Percentiles rank a stretch among this genome's conserved stretches.
Evolutionary conservation across 1,140 invertebrate genomes (phyloP).

Genomic region (Papilio glaucus): DNA sequence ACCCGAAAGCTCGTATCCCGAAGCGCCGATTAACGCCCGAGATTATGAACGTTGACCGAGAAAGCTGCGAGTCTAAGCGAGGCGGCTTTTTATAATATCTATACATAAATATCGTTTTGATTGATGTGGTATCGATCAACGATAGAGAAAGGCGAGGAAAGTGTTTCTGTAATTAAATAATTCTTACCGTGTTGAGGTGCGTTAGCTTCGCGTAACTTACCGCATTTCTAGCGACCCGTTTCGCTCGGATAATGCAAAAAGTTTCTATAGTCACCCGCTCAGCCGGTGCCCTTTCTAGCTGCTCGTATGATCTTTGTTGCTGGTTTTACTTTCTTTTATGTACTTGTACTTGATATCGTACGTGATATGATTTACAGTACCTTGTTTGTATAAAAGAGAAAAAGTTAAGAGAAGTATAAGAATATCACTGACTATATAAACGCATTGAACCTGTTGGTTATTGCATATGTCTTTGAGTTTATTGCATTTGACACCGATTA

Average conservation of each 20-base stretch:
- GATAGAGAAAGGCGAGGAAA: slow-evolving; percentile 69
- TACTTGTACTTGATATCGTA: slow-evolving; percentile 7
- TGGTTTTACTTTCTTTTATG: slow-evolving; percentile 24
- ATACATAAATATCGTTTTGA: slow-evolving; percentile 44
- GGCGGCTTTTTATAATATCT: slow-evolving; percentile 58
- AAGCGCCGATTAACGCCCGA: slow-evolving; percentile 48
- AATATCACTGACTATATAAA: too few relatives aligned
- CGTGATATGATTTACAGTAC: not conserved
- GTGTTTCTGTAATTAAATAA: slow-evolving; percentile 61
- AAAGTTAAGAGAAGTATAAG: not conserved
- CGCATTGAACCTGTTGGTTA: too few relatives aligned
- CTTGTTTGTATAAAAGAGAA: not conserved
- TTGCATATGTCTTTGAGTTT: too few relatives aligned
- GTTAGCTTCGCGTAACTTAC: slow-evolving; percentile 33
- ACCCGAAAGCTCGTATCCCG: slow-evolving; percentile 44
- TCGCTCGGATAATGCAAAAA: slow-evolving; percentile 30
- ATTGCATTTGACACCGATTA: too few relatives aligned
- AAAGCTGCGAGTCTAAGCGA: slow-evolving; percentile 58
- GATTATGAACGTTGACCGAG: slow-evolving; percentile 55
- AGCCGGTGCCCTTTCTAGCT: slow-evolving; percentile 25
- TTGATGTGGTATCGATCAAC: slow-evolving; percentile 51
- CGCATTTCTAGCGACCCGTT: slow-evolving; percentile 29
- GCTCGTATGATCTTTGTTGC: slow-evolving; percentile 17
- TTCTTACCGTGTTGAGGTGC: slow-evolving; percentile 35
- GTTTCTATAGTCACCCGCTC: slow-evolving; percentile 25